Evolutionary conservation across 2,797 vertebrate species (phyloP).

Genomic region (Acropternis orthonyx): DNA sequence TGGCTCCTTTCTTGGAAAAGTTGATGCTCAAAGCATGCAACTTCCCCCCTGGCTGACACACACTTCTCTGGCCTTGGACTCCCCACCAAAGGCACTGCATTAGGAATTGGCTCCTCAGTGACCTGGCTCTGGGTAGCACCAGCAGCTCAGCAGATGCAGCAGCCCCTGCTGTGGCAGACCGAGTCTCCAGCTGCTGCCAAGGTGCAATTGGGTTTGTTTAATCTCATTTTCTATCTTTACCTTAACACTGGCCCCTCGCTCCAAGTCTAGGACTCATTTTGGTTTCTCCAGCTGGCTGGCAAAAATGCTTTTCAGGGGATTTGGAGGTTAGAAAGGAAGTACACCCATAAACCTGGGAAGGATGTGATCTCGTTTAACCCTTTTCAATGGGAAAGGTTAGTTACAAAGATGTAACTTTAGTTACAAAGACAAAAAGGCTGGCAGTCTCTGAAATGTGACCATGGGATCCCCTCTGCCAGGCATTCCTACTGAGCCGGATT

Average conservation of each 20-base stretch:
- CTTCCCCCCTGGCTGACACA: fast-evolving
- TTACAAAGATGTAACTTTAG: no score
- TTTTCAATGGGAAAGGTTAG: neutral
- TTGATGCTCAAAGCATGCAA: fast-evolving
- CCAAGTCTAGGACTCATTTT: neutral
- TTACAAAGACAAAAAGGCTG: neutral
- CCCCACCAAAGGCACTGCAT: neutral
- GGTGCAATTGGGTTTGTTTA: neutral
- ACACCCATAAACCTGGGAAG: neutral
- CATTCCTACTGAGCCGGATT: neutral
- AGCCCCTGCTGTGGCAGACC: neutral
- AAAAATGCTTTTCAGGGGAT: neutral
- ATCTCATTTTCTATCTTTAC: neutral
- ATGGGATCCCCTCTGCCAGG: neutral
- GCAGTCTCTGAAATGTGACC: neutral
- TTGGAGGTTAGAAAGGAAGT: neutral
- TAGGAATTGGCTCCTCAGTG: neutral
- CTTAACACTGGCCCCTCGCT: neutral
- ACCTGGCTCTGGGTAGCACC: neutral
- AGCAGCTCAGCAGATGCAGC: neutral
- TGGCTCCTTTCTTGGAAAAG: neutral
- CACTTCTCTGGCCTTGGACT: neutral
- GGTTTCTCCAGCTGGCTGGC: neutral
- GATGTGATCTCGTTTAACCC: neutral
- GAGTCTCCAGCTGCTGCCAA: neutral